A percentile compares a stretch with the other conserved stretches of the same genome.
These are phyloP conservation scores for Pheosia gnoma DNA, from an alignment of 2,888 invertebrate genomes.

Conservation along the genomic window DNA sequence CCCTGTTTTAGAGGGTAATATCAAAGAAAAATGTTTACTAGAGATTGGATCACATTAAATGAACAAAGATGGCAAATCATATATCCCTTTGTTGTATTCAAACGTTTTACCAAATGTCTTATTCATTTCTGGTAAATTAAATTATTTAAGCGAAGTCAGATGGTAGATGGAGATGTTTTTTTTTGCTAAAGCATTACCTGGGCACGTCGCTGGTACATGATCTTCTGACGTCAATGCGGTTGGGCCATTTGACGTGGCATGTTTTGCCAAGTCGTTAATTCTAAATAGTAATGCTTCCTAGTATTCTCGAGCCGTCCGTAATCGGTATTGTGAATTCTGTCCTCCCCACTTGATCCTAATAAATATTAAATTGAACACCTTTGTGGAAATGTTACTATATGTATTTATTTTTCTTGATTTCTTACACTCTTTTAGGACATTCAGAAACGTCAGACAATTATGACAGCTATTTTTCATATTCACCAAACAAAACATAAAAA, in stretches of 20 bases:
- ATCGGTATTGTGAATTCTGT: neutral
- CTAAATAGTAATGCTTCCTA: neutral
- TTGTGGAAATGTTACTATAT: neutral
- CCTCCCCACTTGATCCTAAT: neutral
- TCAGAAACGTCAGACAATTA: too few relatives aligned
- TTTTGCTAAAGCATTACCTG: neutral
- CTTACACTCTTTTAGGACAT: too few relatives aligned
- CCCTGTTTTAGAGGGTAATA: too few relatives aligned
- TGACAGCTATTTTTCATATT: too few relatives aligned
- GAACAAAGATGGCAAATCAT: too few relatives aligned
- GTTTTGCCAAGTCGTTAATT: neutral
- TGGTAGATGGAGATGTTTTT: neutral
- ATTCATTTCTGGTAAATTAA: neutral
- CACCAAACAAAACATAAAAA: too few relatives aligned
- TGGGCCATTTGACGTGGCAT: conserved; percentile 5
- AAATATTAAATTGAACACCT: neutral
- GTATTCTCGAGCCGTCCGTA: neutral
- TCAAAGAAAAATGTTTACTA: too few relatives aligned
- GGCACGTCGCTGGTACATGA: neutral
- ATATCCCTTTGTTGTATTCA: too few relatives aligned
- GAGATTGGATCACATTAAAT: too few relatives aligned
- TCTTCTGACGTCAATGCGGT: conserved; percentile 33
- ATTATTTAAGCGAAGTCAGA: neutral
- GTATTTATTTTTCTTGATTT: neutral
- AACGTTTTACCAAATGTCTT: neutral